Base-by-base conservation (phyloP, 2,113 vertebrate species). In the Bubalus kerabau region DNA sequence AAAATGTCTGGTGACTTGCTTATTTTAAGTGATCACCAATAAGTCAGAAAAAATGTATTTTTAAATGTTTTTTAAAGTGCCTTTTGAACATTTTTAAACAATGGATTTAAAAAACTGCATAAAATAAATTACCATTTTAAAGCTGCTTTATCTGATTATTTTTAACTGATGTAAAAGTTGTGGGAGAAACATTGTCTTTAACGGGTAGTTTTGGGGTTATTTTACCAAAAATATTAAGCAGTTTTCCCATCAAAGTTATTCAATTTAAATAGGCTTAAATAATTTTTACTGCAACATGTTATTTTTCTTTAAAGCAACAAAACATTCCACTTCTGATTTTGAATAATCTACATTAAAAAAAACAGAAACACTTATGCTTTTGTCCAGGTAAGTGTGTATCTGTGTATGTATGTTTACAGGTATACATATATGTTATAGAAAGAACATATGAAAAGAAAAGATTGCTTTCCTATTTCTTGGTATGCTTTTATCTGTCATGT, bases 11-110 rank as follows among this genome's bases (percentile, higher is more conserved):
- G 97, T 98, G 97, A 98, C 93, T 98, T 98, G 94, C 97, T 98
- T 98, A 98, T 97, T 98, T 98, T 98, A 98, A 98, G 97, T 98
- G 56, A 98, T 98, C 98, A 98, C 97, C 96, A 43, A 56, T 97
- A 97, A 97, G 93, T 97, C 78, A 95, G 98, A 97, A 94, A 97
- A 98, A 97, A 97, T 97, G 95, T 98, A 96, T 98, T 98, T 98
- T 97, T 97, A 95, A 98, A 98, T 89, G 86, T 89, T 98, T 97
- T 95, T 97, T 94, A 96, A 98, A 98, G 98, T 98, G 98, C 98
- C 98, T 98, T 98, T 98, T 97, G 94, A 98, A 95, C 93, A 95
- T 95, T 97, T 98, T 98, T 95, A 91, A 97, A 95, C 52, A 97
- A 94, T 97, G 91, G 93, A 98, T 97, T 98, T 97, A 96, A 97